phyloP scores from a whole-genome alignment of 2,113 vertebrate genomes.

The Cynopterus brachyotis region DNA sequence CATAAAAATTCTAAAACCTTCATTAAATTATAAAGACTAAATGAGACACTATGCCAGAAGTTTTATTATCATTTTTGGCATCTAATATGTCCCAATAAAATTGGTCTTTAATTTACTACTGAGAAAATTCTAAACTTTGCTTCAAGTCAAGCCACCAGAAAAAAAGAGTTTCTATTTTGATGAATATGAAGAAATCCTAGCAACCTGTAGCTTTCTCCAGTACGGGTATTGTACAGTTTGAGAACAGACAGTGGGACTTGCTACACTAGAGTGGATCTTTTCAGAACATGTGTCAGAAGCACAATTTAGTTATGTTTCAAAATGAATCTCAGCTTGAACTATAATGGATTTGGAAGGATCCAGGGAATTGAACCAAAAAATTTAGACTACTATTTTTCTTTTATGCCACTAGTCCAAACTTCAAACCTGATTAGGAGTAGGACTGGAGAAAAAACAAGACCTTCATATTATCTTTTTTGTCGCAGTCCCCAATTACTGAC shows the following conservation, averaged over 20 bases:
- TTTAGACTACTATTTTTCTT: neutral
- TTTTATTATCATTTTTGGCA: neutral
- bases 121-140: neutral
- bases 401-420: neutral
- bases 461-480: neutral
- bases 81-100: neutral
- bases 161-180: neutral
- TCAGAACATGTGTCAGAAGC: neutral
- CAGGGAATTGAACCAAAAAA: neutral
- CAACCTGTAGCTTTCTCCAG: neutral
- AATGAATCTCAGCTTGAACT: neutral
- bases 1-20: neutral
- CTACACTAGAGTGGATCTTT: neutral
- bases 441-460: neutral
- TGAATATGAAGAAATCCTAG: neutral
- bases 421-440: neutral
- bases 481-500: neutral
- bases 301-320: neutral
- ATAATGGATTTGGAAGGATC: neutral
- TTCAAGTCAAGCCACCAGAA: neutral
- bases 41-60: neutral
- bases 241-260: neutral
- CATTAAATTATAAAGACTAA: neutral
- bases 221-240: neutral
- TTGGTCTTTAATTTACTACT: slow-evolving; percentile 12